phyloP scores from a whole-genome alignment of 2,888 invertebrate species.

The Eledone cirrhosa region DNA sequence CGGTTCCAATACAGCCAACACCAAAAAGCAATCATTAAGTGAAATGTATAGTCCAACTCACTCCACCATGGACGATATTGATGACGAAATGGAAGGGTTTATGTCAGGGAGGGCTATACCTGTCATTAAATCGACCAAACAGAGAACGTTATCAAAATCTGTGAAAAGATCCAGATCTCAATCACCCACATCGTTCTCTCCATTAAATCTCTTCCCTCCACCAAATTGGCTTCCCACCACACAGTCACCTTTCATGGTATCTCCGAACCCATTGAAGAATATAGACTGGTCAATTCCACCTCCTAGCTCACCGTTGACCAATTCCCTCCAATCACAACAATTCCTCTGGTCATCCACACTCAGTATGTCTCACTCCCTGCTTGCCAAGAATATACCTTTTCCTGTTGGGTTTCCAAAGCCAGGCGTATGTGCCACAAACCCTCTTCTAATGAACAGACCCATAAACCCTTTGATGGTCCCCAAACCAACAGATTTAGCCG shows the following conservation, averaged over 20 bases:
- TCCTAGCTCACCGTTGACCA: not conserved
- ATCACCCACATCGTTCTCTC: not conserved
- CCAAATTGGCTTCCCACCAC: not conserved
- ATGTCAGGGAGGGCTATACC: not conserved
- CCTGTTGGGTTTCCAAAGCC: not conserved
- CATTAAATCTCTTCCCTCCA: not conserved
- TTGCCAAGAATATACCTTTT: not conserved
- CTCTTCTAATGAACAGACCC: not conserved
- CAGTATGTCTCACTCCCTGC: not conserved
- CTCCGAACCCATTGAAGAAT: not conserved
- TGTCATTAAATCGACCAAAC: not conserved
- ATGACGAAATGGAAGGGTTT: not conserved
- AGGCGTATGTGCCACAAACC: not conserved
- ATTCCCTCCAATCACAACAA: not conserved
- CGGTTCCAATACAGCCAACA: no score
- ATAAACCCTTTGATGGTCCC: not conserved
- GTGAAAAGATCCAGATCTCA: not conserved
- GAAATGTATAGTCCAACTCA: not conserved
- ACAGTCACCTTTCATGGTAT: not conserved
- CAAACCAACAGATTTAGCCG: not conserved
- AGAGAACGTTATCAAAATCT: not conserved
- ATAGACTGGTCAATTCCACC: not conserved
- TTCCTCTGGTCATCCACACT: not conserved
- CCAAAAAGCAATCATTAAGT: not conserved
- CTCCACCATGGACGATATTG: not conserved